Evolutionary conservation across 1,140 invertebrate species (phyloP), one percentile per base, ranked within the genome.

Genomic region (Trichomalopsis sarcophagae): DNA sequence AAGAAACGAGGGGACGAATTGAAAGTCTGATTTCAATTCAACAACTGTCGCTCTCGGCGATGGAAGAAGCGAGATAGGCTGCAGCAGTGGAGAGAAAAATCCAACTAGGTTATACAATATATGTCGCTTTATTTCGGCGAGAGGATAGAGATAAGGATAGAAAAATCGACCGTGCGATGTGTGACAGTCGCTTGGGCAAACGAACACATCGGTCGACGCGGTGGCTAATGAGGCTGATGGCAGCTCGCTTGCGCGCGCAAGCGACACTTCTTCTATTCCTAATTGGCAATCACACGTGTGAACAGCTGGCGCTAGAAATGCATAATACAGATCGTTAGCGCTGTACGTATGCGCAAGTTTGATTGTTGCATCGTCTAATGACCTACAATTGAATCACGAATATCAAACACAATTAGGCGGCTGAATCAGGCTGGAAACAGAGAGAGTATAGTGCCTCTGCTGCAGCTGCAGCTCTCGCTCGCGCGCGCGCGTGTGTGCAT

Each of bases 11-110:
- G 13, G 76, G 66, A 33, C 83, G 82, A 86, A 86, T 87, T 66
- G 87, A 79, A 86, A 81, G 78, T 86, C 76, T 78, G 83, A 84
- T 87, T 87, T 78, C 82, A 69, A 88, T 87, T 88, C 81, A 82
- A 33, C 84, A 50, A 44, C 82, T 87, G 85, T 85, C 86, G 85
- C 87, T 84, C 50, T 85, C 66, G 84, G 87, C 86, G 69, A 79
- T 75, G 23, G 40, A 27, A 40, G 74, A 76, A 50, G 30, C 44
- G 21, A 62, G 71, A 75, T 33, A 82, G 33, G 71, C 62, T n/a
- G 75, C 5, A 81, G 17, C 44, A 27, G 30, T 21, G 14, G 47
- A 17, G 40, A 76, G 30, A n/a, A 75, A 75, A 75, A 75, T 62
- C 36, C 27, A 44, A 62, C 50, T 66, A 47, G 30, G 44, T 82